A percentile compares a stretch with the other conserved stretches of the same genome.
phyloP scores from a whole-genome alignment of 2,113 vertebrate species.

The Grus americana region DNA sequence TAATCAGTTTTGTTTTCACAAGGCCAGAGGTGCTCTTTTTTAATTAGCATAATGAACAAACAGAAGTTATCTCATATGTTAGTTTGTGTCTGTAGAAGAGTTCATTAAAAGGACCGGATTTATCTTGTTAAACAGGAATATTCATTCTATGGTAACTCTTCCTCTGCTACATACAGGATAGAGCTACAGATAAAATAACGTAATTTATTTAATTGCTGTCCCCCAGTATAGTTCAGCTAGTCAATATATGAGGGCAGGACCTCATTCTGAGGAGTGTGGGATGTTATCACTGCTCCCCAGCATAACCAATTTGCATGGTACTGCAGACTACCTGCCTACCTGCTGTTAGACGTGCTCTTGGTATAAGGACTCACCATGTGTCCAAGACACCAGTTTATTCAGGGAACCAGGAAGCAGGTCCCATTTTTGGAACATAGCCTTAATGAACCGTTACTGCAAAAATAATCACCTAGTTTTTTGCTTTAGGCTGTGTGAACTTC shows the following conservation, averaged over 20 bases:
- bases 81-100: conserved; percentile 36
- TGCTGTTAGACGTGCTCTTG: not conserved
- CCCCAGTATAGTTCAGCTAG: not conserved
- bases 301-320: not conserved
- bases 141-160: not conserved
- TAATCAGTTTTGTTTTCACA: conserved; percentile 67
- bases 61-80: conserved; percentile 41
- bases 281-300: not conserved
- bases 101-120: conserved; percentile 65
- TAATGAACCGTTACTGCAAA: not conserved
- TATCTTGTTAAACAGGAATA: conserved; percentile 49
- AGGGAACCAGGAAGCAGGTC: not conserved
- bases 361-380: not conserved
- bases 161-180: not conserved
- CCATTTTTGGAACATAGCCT: not conserved
- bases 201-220: not conserved
- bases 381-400: not conserved
- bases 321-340: not conserved
- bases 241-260: not conserved
- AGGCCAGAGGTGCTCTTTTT: conserved; percentile 30
- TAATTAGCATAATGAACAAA: conserved; percentile 71
- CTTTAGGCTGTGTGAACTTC: not conserved
- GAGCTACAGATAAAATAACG: not conserved
- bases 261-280: not conserved
- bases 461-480: not conserved